Base-by-base conservation (phyloP, 2,113 vertebrate genomes). In the Eidolon helvum region DNA sequence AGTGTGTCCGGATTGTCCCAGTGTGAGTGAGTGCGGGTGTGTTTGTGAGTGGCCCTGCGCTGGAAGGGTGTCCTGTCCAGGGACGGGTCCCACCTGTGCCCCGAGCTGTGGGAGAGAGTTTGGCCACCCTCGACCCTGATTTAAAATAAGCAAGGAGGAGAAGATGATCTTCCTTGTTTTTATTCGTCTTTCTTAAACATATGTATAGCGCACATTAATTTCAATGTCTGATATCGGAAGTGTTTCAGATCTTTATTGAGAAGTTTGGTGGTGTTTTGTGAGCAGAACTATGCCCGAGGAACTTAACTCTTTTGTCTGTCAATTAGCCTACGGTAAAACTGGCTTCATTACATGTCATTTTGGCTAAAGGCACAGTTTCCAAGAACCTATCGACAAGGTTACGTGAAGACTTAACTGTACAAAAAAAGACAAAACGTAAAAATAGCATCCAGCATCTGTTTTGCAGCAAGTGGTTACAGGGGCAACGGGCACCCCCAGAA, bases 391-490 rank as follows among this genome's bases (percentile, higher is more conserved):
- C 8, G 3, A 7, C 6, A 43, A 63, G 57, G 26, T 30, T 21
- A 4, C 30, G 18, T 43, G 79, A 33, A 38, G 26, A 4, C 57
- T 21, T 0, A 4, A 7, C 28, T 33, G 35, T 4, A 35, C 57
- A 18, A 8, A 77, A 1, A 30, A 2, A 8, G 28, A 18, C 1
- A 28, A 5, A 2, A 14, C 7, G 38, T 7, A 38, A 21, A 4
- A 12, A 8, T 10, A 6, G 57, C 7, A 38, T 14, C 79, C 26
- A 0, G 38, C 10, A 3, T 21, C 21, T 2, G 10, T 6, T 43
- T 28, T 1, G 55, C 5, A 22, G 38, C 28, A 11, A 8, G 35
- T 10, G 0, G 15, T 8, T 0, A 22, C 0, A 0, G 18, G 10
- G 38, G 26, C 63, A 0, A 21, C 5, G 4, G 35, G 35, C 35